These are phyloP conservation scores for Malacoraja senta DNA, from an alignment of 2,797 vertebrate species.

Conservation along the genomic window DNA sequence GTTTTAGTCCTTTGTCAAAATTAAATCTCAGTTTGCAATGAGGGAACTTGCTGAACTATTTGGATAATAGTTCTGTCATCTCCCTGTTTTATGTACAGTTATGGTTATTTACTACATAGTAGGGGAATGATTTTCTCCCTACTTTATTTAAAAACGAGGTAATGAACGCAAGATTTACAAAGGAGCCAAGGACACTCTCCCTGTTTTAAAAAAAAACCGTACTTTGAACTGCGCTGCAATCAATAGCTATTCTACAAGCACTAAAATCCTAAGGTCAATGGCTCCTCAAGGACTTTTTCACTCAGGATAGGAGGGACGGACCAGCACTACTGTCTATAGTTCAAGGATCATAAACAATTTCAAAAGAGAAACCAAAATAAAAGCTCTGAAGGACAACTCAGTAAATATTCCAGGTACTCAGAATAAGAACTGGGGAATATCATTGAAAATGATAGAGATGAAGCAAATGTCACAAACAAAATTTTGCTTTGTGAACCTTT, in stretches of 20 bases:
- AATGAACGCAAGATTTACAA: background rate
- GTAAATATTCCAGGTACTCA: background rate
- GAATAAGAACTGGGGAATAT: background rate
- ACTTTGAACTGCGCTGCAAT: background rate
- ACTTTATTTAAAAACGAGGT: background rate
- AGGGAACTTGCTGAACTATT: background rate
- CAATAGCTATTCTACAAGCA: background rate
- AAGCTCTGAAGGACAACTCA: too few species aligned
- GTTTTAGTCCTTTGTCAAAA: background rate
- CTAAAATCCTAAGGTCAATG: slow-evolving; percentile 12
- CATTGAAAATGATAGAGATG: background rate
- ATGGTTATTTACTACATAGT: background rate
- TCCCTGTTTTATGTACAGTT: background rate
- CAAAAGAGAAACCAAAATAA: background rate
- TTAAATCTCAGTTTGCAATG: background rate
- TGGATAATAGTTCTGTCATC: background rate
- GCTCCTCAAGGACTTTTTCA: background rate
- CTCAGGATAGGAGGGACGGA: background rate
- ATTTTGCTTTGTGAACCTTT: background rate
- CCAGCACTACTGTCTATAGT: background rate
- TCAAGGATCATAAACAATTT: background rate
- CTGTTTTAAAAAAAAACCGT: background rate
- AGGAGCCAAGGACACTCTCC: background rate
- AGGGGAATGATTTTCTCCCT: background rate
- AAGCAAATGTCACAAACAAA: background rate